These are phyloP conservation scores for Halictus quadricinctus DNA, from an alignment of 2,888 invertebrate genomes.

Conservation along the genomic window DNA sequence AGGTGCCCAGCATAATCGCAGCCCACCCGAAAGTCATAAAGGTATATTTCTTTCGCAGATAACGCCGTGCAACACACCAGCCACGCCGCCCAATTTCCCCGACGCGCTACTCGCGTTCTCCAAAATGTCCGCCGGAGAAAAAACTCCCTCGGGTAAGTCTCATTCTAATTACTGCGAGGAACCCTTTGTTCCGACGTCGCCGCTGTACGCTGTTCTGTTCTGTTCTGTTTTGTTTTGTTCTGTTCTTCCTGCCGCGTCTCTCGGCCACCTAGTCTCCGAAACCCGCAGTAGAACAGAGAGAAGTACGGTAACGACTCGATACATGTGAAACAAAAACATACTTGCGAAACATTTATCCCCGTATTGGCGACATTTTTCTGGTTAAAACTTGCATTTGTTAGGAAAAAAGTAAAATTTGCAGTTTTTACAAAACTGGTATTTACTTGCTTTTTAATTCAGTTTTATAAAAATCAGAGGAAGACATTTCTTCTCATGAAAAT, in stretches of 20 bases:
- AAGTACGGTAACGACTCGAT: neutral
- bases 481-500: no score
- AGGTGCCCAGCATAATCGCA: neutral
- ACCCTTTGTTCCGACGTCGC: neutral
- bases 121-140: slow-evolving; percentile 90
- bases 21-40: slow-evolving; percentile 18
- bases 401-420: no score
- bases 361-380: neutral
- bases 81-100: slow-evolving; percentile 96
- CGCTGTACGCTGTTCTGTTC: neutral
- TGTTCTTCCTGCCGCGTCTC: neutral
- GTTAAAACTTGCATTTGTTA: no score
- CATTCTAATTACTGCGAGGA: neutral
- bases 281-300: neutral
- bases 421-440: no score
- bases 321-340: neutral
- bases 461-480: no score
- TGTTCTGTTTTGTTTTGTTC: neutral
- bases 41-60: slow-evolving; percentile 84
- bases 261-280: neutral
- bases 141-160: slow-evolving; percentile 82
- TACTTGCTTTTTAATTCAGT: no score
- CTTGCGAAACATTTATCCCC: neutral
- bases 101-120: slow-evolving; percentile 95
- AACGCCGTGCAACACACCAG: slow-evolving; percentile 97